phyloP scores from a whole-genome alignment of 2,113 vertebrate genomes.

The Lamprologus callipterus region DNA sequence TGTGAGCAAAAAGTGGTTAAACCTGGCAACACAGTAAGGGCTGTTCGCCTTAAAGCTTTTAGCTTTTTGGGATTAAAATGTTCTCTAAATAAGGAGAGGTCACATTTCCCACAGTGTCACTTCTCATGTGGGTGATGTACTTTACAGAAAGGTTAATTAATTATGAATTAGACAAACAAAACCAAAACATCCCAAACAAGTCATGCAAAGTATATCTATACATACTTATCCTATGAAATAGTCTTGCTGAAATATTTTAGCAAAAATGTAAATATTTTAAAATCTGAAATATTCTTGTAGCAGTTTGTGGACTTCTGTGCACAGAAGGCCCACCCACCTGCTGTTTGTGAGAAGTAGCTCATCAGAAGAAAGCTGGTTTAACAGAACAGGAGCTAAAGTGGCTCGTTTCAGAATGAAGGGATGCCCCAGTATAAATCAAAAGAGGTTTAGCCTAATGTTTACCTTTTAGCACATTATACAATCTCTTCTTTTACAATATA shows the following conservation, averaged over 20 bases:
- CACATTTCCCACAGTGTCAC: not conserved
- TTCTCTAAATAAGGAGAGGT: not conserved
- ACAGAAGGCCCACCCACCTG: not conserved
- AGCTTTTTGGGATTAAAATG: not conserved
- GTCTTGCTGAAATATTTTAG: not conserved
- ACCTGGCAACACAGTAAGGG: not conserved
- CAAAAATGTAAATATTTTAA: not conserved
- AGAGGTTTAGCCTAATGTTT: not conserved
- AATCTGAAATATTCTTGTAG: not conserved
- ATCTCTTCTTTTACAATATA: not conserved
- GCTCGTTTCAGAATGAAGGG: not conserved
- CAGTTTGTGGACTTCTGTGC: not conserved
- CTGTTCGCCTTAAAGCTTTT: not conserved
- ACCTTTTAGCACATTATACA: not conserved
- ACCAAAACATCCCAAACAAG: not conserved
- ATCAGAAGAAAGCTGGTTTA: not conserved
- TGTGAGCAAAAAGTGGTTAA: slow-evolving; percentile 11
- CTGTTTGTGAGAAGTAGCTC: not conserved
- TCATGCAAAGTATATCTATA: not conserved
- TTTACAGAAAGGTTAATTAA: not conserved
- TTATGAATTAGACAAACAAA: not conserved
- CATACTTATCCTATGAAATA: not conserved
- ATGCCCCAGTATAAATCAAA: not conserved
- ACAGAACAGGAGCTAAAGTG: not conserved
- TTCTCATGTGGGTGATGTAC: not conserved